Evolutionary conservation across 1,140 invertebrate species (phyloP).

Genomic region (Hesperophylax magnus): DNA sequence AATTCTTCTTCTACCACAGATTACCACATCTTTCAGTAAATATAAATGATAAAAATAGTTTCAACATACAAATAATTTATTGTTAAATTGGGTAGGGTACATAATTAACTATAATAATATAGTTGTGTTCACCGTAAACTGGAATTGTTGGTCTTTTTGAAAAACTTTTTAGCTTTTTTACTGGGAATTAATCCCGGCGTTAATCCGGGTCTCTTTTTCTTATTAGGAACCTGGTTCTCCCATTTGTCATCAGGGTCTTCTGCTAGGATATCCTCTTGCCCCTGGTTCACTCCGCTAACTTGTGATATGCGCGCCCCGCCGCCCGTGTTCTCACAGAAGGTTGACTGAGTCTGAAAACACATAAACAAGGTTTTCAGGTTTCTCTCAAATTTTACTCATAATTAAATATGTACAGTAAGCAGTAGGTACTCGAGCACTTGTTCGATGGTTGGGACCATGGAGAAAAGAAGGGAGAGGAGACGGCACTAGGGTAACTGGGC

Average conservation of each 20-base stretch:
- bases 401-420: no score
- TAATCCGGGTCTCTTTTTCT: slow-evolving; percentile 83
- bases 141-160: slow-evolving; percentile 72
- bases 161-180: slow-evolving; percentile 88
- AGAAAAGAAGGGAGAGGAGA: no score
- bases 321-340: slow-evolving; percentile 64
- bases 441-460: no score
- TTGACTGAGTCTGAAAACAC: slow-evolving; percentile 44
- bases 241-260: slow-evolving; percentile 64
- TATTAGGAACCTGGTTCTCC: slow-evolving; percentile 71
- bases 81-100: not conserved
- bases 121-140: slow-evolving; percentile 13
- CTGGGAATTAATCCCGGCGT: slow-evolving; percentile 84
- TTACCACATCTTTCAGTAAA: no score
- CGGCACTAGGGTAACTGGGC: no score
- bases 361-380: not conserved
- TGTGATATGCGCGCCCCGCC: slow-evolving; percentile 61
- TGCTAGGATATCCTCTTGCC: slow-evolving; percentile 46
- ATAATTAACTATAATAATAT: not conserved
- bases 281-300: slow-evolving; percentile 55
- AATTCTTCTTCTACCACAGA: no score
- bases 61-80: slow-evolving; percentile 12
- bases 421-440: no score
- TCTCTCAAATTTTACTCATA: no score
- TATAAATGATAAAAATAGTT: not conserved